phyloP scores from a whole-genome alignment of 2,888 invertebrate species.

The Cancer borealis region DNA sequence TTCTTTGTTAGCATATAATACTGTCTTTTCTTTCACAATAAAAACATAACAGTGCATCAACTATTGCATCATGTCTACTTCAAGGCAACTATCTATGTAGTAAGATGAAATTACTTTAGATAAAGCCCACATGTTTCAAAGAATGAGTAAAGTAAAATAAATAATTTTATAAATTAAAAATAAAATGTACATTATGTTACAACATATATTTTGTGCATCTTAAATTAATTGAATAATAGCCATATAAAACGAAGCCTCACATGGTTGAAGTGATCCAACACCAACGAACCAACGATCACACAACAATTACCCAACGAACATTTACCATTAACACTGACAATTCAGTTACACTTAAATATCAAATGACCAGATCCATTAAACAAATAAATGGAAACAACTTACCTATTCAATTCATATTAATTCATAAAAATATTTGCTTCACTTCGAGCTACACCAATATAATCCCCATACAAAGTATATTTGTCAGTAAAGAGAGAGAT shows the following conservation, averaged over 20 bases:
- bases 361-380: constrained; percentile 41
- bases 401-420: background rate
- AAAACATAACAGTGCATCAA: constrained; percentile 28
- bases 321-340: constrained; percentile 2
- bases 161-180: background rate
- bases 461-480: background rate
- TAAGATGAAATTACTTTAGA: background rate
- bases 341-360: constrained; percentile 33
- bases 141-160: background rate
- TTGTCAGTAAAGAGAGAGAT: background rate
- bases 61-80: background rate
- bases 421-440: background rate
- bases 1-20: background rate
- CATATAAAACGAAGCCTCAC: background rate
- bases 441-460: background rate
- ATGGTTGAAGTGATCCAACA: constrained; percentile 10
- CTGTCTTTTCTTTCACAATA: constrained; percentile 1
- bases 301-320: constrained; percentile 12
- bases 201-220: constrained; percentile 21
- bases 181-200: constrained; percentile 15
- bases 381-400: background rate
- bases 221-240: background rate
- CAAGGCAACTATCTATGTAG: constrained; percentile 18
- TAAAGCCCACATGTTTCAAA: background rate
- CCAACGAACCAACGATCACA: background rate